Percentiles rank a stretch among this genome's conserved stretches.
Evolutionary conservation across 1,140 invertebrate genomes (phyloP).

Genomic region (Pseudomyrmex flavicornis): DNA sequence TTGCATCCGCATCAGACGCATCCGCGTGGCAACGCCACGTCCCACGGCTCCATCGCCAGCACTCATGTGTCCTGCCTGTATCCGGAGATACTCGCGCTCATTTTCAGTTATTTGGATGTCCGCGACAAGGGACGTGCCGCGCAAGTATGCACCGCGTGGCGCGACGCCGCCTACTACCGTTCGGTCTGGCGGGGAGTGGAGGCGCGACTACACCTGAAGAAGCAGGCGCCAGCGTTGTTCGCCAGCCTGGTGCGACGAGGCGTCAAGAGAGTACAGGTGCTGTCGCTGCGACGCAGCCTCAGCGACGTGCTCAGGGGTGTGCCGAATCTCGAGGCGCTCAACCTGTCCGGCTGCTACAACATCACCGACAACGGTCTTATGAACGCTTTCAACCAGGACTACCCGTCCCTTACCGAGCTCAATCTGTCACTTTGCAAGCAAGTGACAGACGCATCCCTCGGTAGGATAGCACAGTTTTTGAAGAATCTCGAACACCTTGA

Average conservation of each 20-base stretch:
- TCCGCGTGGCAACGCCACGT: conserved; percentile 63
- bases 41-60: conserved; percentile 84
- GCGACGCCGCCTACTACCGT: conserved; percentile 95
- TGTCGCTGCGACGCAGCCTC: conserved; percentile 93
- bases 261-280: conserved; percentile 94
- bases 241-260: conserved; percentile 94
- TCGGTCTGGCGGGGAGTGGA: conserved; percentile 97
- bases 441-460: conserved; percentile 94
- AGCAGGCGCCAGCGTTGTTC: conserved; percentile 93
- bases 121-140: conserved; percentile 95
- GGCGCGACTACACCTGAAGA: conserved; percentile 94
- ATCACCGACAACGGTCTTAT: conserved; percentile 93
- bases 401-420: conserved; percentile 90
- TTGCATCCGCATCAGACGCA: conserved; percentile 56
- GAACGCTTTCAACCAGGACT: conserved; percentile 91
- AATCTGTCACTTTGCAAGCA: conserved; percentile 98
- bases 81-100: conserved; percentile 96
- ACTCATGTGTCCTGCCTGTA: conserved; percentile 95
- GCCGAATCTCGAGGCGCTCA: conserved; percentile 94
- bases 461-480: conserved; percentile 93
- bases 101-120: conserved; percentile 95
- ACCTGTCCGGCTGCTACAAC: conserved; percentile 96
- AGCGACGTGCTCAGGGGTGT: conserved; percentile 94
- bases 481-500: conserved; percentile 95
- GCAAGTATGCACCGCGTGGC: conserved; percentile 95